A percentile compares a stretch with the other conserved stretches of the same genome.
These are phyloP conservation scores for Tiliqua scincoides DNA, from an alignment of 2,113 vertebrate genomes.

Conservation along the genomic window DNA sequence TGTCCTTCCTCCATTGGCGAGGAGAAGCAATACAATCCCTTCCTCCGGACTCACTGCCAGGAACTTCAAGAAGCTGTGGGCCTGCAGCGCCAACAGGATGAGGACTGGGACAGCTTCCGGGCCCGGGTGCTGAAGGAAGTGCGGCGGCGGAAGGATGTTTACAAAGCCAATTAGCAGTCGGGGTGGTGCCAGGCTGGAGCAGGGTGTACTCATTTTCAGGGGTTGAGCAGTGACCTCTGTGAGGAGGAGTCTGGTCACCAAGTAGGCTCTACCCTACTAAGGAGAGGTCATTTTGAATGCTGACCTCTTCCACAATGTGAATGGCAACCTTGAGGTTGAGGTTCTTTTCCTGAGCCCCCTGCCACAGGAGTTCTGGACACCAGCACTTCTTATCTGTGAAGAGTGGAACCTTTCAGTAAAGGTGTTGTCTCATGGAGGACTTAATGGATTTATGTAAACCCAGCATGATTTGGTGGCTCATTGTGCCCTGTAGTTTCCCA, in stretches of 20 bases:
- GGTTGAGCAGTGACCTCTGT: background rate
- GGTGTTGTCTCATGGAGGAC: background rate
- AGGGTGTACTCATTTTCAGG: background rate
- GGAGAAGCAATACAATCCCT: conserved; percentile 94
- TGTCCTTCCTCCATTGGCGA: conserved; percentile 93
- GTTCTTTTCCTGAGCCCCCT: background rate
- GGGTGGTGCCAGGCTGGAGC: background rate
- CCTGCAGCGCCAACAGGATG: conserved; percentile 74
- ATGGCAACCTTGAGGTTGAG: background rate
- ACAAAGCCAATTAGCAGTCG: conserved; percentile 75
- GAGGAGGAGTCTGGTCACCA: background rate
- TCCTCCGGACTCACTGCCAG: conserved; percentile 86
- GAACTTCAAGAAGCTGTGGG: conserved; percentile 88
- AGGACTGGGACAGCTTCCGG: conserved; percentile 82
- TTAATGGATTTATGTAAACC: background rate
- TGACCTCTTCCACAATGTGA: background rate
- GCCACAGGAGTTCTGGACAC: background rate
- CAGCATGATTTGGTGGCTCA: background rate
- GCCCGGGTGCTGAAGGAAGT: conserved; percentile 91
- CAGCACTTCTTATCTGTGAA: background rate
- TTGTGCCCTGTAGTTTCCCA: background rate
- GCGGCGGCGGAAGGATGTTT: conserved; percentile 88
- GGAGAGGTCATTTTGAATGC: background rate
- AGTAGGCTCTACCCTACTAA: background rate
- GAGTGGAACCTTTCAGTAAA: background rate